Evolutionary conservation across 2,113 vertebrate species (phyloP), one percentile per base, ranked within the genome.

Genomic region (Dipodomys merriami): DNA sequence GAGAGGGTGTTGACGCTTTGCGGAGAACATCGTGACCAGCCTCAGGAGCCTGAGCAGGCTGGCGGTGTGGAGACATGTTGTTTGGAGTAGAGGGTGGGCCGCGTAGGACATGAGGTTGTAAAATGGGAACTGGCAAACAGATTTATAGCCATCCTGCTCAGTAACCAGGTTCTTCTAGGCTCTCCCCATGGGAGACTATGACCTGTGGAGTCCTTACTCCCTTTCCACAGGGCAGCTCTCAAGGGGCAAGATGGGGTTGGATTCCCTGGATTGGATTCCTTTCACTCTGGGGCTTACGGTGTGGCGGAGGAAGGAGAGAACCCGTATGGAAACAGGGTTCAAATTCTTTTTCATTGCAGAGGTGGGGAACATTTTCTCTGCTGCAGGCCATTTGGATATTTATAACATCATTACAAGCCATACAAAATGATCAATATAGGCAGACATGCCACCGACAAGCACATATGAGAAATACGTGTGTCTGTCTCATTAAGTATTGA

Each of bases 91-190:
- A 86, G 16, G 95, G 83, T 6, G 0, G 1, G 3, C 73, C 79
- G 33, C 57, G 13, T 60, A 20, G 94, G 53, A 19, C 64, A 1
- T 2, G 22, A 33, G 18, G 16, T 84, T 86, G 13, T 89, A 94
- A 90, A 77, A 29, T 7, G 46, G 89, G 23, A 23, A 27, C 27
- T 57, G 90, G 89, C 25, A 60, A 84, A 80, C 57, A 94, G 84
- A 94, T 91, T 95, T 95, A 91, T 83, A 57, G 53, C 16, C 53
- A 13, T 57, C 53, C 53, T 83, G 85, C 95, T 94, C 95, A 57
- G 82, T 79, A 95, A 62, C 92, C 95, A 93, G 86, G 94, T 22
- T 16, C 49, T 94, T 97, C 89, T 81, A 57, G 39, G 25, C 53
- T 13, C 57, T 67, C 87, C 68, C 30, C 9, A 1, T 0, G 0